A percentile compares a stretch with the other conserved stretches of the same genome.
Conservation (phyloP, 2,888 invertebrate genomes). For the Cinara cedri region DNA sequence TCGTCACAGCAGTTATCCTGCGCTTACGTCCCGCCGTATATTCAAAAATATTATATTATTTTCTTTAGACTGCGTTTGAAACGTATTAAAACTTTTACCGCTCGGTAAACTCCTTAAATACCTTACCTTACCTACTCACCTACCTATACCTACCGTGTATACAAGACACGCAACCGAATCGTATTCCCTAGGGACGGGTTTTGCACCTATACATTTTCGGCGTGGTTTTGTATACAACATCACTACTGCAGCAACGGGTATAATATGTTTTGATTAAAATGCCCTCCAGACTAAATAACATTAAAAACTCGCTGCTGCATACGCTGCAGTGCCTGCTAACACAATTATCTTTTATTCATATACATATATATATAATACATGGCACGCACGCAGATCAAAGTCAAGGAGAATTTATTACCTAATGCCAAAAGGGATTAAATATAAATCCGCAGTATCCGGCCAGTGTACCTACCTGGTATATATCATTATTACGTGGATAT, state of each 20-base stretch:
- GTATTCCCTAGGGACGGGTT: neutral
- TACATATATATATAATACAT: too few relatives aligned
- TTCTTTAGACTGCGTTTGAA: neutral
- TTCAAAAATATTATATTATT: neutral
- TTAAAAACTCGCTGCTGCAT: neutral
- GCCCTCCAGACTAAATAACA: neutral
- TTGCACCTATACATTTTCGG: neutral
- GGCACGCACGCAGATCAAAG: too few relatives aligned
- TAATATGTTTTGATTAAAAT: conserved; percentile 7
- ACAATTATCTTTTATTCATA: too few relatives aligned
- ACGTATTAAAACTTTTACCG: neutral
- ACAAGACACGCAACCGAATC: neutral
- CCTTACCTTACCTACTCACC: neutral
- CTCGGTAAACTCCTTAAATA: neutral
- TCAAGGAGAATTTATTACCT: neutral
- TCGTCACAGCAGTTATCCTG: too few relatives aligned
- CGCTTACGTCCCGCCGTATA: too few relatives aligned
- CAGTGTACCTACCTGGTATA: too few relatives aligned
- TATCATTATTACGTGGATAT: neutral
- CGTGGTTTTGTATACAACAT: neutral
- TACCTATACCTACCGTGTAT: neutral
- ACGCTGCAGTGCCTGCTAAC: too few relatives aligned
- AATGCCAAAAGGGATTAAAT: too few relatives aligned
- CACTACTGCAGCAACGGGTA: neutral
- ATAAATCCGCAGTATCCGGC: too few relatives aligned